Base-by-base conservation (phyloP, 1,140 invertebrate genomes). In the Meloidogyne floridensis region DNA sequence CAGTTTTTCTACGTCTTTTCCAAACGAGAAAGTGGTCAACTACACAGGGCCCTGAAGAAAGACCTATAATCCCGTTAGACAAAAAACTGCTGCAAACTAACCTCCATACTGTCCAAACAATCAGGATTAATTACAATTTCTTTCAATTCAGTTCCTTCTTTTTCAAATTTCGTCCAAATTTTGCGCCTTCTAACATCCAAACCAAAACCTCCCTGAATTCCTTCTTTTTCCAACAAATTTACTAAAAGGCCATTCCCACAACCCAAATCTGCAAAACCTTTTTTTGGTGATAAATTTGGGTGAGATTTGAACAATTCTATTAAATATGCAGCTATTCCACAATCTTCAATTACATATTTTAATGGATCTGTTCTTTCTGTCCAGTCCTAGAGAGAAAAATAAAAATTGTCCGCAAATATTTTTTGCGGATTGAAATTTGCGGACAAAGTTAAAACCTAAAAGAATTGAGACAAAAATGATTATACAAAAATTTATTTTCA, bases 311-410 rank as follows among this genome's bases (percentile, higher is more conserved):
- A 81, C 0, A 81, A 43, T 47, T 81, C 80, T 2, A 97, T 91
- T 18, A 99, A 91, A 91, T 98, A 99, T 2, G 94, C 92, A 15
- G 96, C 95, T 87, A 98, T 98, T 7, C 95, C 95, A 81, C 98
- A 92, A 90, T 98, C 97, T 92, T 99, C 96, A 92, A 94, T 96
- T 7, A 99, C 94, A 92, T 95, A 97, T 91, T 98, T 98, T 65
- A 93, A 88, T 13, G 96, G 95, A 91, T 98, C 95, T 56, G 96
- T 98, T 84, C 92, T 94, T 91, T 97, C 95, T 20, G 93, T 93
- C 96, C 96, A 97, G 51, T 87, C 91, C 87, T 88, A 54, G n/a
- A 81, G 2, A 80, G 0, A 10, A 51, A 43, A 15, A 9, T 9
- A 10, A 20, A 72, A 42, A 42, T 10, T 9, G n/a, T 10, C 32